Evolutionary conservation across 2,113 vertebrate species (phyloP).

Genomic region (Euleptes europaea): DNA sequence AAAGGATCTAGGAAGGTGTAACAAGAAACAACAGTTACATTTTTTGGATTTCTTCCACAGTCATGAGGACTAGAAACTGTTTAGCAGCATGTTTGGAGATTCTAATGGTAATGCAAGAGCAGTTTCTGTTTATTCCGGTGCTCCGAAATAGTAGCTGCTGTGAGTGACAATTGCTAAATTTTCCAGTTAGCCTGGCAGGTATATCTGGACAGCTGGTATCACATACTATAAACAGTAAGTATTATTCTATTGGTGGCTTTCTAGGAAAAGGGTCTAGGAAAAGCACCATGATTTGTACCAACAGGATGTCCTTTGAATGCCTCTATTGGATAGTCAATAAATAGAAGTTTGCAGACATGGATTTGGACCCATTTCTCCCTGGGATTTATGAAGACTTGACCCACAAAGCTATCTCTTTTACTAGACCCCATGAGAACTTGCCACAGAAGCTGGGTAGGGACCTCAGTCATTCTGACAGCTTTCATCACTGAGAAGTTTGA

Average conservation of each 20-base stretch:
- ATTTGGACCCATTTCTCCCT: no score
- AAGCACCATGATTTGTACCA: neutral
- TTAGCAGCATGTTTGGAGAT: neutral
- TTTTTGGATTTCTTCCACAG: neutral
- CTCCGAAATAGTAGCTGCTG: neutral
- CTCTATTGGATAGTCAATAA: neutral
- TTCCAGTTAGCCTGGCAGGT: neutral
- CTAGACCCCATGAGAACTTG: neutral
- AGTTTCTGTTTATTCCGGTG: neutral
- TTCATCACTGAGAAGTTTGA: no score
- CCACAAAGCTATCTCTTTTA: neutral
- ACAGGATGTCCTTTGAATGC: neutral
- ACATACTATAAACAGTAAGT: neutral
- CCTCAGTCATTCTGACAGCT: no score
- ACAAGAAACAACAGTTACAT: neutral
- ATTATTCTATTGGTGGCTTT: neutral
- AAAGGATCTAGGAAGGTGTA: neutral
- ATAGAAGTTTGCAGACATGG: neutral
- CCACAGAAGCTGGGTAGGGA: no score
- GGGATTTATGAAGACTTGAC: neutral
- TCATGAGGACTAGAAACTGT: neutral
- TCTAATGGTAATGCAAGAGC: neutral
- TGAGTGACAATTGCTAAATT: neutral
- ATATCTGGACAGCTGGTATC: neutral
- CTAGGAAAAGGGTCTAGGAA: neutral